Conservation (phyloP, 1,140 invertebrate species). For the Eurosta solidaginis region DNA sequence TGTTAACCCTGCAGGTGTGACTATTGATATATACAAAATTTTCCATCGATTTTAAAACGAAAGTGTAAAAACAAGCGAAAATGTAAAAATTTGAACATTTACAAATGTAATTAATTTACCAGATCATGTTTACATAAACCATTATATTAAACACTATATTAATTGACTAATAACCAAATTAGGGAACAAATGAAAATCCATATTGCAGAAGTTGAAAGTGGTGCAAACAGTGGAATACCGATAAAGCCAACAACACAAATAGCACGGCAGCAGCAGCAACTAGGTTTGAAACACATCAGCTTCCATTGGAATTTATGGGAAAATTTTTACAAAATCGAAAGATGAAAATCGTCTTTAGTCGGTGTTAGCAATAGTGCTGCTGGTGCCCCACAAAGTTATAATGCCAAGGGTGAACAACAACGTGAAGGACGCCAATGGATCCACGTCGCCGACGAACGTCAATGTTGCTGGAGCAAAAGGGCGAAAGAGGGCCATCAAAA, state of each 20-base stretch:
- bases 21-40: conserved; percentile 29
- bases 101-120: conserved; percentile 2
- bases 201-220: conserved; percentile 16
- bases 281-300: conserved; percentile 5
- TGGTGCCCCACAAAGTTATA: conserved; percentile 10
- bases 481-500: conserved; percentile 39
- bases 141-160: not conserved
- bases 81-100: conserved; percentile 14
- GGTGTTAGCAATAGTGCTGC: conserved; percentile 14
- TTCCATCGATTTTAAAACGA: conserved; percentile 28
- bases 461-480: not conserved
- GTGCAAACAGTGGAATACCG: conserved; percentile 25
- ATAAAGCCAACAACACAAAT: conserved; percentile 17
- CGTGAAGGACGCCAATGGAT: not conserved
- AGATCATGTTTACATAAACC: not conserved
- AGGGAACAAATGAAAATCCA: conserved; percentile 21
- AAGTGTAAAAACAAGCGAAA: conserved; percentile 27
- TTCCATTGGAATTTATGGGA: conserved; percentile 13
- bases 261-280: no score
- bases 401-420: conserved; percentile 20
- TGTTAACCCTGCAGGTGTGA: conserved; percentile 26
- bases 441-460: not conserved
- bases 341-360: conserved; percentile 20
- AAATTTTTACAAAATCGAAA: not conserved
- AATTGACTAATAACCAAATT: not conserved